Evolutionary conservation across 2,113 vertebrate genomes (phyloP).

Genomic region (Epinephelus lanceolatus): DNA sequence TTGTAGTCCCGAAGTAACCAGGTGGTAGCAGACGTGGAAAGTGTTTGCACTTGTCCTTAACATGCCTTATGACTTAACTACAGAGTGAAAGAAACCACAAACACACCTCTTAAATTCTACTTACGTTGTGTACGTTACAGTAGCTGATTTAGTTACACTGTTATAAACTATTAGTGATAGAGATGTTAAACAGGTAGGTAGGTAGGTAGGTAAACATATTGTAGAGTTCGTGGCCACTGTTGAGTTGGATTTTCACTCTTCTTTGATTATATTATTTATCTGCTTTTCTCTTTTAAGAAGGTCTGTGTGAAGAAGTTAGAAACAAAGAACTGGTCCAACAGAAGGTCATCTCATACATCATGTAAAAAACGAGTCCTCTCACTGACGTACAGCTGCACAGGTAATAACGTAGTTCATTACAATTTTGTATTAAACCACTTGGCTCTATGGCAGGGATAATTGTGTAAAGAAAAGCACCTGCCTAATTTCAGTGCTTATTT

Average conservation of each 20-base stretch:
- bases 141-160: background rate
- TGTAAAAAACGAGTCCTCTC: too few relatives aligned
- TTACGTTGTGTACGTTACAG: background rate
- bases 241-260: background rate
- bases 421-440: background rate
- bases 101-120: background rate
- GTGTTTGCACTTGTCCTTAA: slow-evolving; percentile 37
- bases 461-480: background rate
- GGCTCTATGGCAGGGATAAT: too few relatives aligned
- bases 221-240: background rate
- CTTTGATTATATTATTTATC: background rate
- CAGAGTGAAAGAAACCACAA: slow-evolving; percentile 27
- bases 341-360: background rate
- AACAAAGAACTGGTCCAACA: background rate
- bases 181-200: background rate
- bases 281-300: background rate
- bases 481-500: background rate
- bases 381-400: background rate
- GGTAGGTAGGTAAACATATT: background rate
- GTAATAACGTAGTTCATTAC: background rate
- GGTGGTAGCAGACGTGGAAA: slow-evolving; percentile 1
- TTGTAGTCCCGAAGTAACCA: slow-evolving; percentile 2
- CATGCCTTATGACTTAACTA: slow-evolving; percentile 13
- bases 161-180: background rate
- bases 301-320: background rate